A percentile compares a stretch with the other conserved stretches of the same genome.
phyloP scores from a whole-genome alignment of 2,888 invertebrate genomes.

The Ennomos erosarius region DNA sequence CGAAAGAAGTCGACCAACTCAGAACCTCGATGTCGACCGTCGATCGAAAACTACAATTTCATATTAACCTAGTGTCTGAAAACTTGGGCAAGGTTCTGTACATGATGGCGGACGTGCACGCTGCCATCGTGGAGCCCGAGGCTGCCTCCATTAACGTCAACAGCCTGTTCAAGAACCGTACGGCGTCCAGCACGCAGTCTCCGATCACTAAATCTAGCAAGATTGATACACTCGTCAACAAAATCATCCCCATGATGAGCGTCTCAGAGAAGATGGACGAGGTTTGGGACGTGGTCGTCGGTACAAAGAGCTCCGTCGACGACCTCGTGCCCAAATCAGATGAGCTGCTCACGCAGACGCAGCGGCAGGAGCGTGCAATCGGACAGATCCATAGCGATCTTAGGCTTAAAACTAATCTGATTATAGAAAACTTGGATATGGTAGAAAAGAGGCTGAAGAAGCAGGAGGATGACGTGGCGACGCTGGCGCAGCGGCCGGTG shows the following conservation, averaged over 20 bases:
- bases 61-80: slow-evolving; percentile 93
- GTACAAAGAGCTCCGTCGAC: slow-evolving; percentile 94
- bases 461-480: slow-evolving; percentile 93
- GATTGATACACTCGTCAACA: slow-evolving; percentile 91
- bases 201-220: slow-evolving; percentile 88
- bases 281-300: slow-evolving; percentile 95
- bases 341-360: slow-evolving; percentile 93
- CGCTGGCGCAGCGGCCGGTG: slow-evolving; percentile 89
- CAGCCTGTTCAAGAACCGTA: slow-evolving; percentile 80
- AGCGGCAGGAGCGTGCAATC: slow-evolving; percentile 94
- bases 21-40: slow-evolving; percentile 91
- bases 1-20: slow-evolving; percentile 92
- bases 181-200: slow-evolving; percentile 85
- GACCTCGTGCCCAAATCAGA: slow-evolving; percentile 94
- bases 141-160: slow-evolving; percentile 82
- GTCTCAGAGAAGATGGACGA: slow-evolving; percentile 96
- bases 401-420: slow-evolving; percentile 92
- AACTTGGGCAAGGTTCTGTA: slow-evolving; percentile 91
- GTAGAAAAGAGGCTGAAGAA: slow-evolving; percentile 93
- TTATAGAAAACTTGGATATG: slow-evolving; percentile 94
- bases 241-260: slow-evolving; percentile 93
- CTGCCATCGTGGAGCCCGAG: slow-evolving; percentile 92
- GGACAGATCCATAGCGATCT: slow-evolving; percentile 94
- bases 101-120: slow-evolving; percentile 93
- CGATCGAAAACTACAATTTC: slow-evolving; percentile 93